phyloP scores from a whole-genome alignment of 2,113 vertebrate species.

The Empidonax traillii region DNA sequence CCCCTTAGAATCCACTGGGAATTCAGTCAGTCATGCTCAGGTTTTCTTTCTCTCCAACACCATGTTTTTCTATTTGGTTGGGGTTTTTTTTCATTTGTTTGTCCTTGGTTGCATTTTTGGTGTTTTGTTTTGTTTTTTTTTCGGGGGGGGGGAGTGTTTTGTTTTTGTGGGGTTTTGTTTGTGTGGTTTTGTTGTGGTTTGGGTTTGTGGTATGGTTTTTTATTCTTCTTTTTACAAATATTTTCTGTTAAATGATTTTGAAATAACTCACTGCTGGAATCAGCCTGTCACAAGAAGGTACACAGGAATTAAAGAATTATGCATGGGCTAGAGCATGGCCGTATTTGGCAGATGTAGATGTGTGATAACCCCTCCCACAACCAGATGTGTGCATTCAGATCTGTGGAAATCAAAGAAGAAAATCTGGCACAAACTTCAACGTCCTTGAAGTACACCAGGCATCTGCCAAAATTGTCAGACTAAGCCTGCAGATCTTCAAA shows the following conservation, averaged over 20 bases:
- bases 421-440: constrained; percentile 54
- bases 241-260: background rate
- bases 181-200: fast-evolving
- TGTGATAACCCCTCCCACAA: constrained; percentile 47
- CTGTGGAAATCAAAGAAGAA: constrained; percentile 60
- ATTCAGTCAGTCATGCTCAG: background rate
- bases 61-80: background rate
- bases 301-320: background rate
- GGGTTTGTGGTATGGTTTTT: background rate
- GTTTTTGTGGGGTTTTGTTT: background rate
- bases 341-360: constrained; percentile 39
- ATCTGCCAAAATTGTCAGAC: constrained; percentile 59
- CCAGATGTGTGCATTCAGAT: constrained; percentile 67
- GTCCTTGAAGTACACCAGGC: constrained; percentile 42
- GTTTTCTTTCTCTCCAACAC: background rate
- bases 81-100: background rate
- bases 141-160: background rate
- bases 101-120: fast-evolving
- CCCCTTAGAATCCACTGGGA: background rate
- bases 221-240: fast-evolving
- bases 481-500: constrained; percentile 65
- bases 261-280: background rate
- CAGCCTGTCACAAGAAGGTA: background rate
- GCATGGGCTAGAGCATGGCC: background rate
- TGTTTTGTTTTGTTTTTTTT: too few species aligned